A percentile compares a stretch with the other conserved stretches of the same genome.
phyloP scores from a whole-genome alignment of 2,113 vertebrate genomes.

The Sula dactylatra region DNA sequence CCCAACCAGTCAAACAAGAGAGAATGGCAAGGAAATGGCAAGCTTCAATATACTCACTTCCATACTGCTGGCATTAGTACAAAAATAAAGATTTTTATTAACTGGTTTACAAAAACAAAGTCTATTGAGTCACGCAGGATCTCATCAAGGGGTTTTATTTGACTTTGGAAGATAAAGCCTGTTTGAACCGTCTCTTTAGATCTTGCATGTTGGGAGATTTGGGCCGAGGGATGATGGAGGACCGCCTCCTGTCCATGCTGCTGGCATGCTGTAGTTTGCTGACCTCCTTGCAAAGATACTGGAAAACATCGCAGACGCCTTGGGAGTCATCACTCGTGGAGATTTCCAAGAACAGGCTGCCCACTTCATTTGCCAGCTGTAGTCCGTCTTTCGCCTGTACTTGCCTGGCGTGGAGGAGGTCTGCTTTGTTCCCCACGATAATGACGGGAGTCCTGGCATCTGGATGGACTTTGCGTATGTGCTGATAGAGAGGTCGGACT shows the following conservation, averaged over 20 bases:
- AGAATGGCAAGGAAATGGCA: background rate
- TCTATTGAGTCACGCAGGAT: slow-evolving; percentile 24
- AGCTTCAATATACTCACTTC: slow-evolving; percentile 30
- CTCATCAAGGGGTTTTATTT: slow-evolving; percentile 36
- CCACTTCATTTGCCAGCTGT: slow-evolving; percentile 78
- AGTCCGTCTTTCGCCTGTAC: slow-evolving; percentile 73
- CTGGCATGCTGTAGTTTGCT: slow-evolving; percentile 71
- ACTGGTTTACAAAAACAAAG: slow-evolving; percentile 65
- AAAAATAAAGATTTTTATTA: slow-evolving; percentile 79
- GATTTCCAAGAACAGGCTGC: slow-evolving; percentile 79
- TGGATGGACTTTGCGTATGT: slow-evolving; percentile 76
- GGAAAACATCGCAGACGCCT: slow-evolving; percentile 78
- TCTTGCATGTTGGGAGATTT: slow-evolving; percentile 85
- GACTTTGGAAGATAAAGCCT: slow-evolving; percentile 80
- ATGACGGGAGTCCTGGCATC: slow-evolving; percentile 75
- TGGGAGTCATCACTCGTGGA: slow-evolving; percentile 81
- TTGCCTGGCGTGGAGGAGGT: slow-evolving; percentile 78
- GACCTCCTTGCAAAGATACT: slow-evolving; percentile 80
- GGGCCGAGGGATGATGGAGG: slow-evolving; percentile 75
- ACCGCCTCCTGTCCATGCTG: slow-evolving; percentile 65
- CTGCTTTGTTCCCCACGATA: slow-evolving; percentile 82
- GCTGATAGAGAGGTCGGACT: slow-evolving; percentile 74
- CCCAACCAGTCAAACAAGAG: background rate
- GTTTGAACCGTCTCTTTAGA: slow-evolving; percentile 83
- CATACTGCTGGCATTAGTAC: slow-evolving; percentile 58